Evolutionary conservation across 2,113 vertebrate species (phyloP).

Genomic region (Xenus cinereus): DNA sequence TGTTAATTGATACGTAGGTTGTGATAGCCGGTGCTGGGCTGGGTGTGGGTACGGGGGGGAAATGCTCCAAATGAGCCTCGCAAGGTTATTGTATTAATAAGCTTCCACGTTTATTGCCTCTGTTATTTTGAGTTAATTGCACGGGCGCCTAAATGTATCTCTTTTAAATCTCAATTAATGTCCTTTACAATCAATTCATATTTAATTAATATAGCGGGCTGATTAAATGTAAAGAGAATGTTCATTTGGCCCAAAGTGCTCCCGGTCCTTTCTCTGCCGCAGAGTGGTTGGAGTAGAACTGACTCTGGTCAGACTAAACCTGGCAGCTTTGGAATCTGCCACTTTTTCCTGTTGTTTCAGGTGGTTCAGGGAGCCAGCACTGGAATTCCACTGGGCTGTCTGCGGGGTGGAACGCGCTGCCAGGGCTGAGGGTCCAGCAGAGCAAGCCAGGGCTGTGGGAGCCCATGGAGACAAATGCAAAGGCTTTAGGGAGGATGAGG

Average conservation of each 20-base stretch:
- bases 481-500: neutral
- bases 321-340: neutral
- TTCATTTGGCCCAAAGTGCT: neutral
- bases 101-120: neutral
- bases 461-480: neutral
- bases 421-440: neutral
- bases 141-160: neutral
- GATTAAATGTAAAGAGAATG: conserved; percentile 18
- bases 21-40: neutral
- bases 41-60: neutral
- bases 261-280: neutral
- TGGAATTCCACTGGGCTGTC: neutral
- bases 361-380: neutral
- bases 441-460: neutral
- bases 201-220: conserved; percentile 19
- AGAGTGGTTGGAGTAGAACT: neutral
- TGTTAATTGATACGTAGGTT: neutral
- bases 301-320: neutral
- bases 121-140: conserved; percentile 48
- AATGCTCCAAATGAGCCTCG: neutral
- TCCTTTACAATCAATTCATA: conserved; percentile 32
- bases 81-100: conserved; percentile 28
- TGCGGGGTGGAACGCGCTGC: neutral
- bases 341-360: neutral
- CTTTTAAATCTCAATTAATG: conserved; percentile 55